Conservation (phyloP, 2,797 vertebrate species). For the Anabas testudineus region DNA sequence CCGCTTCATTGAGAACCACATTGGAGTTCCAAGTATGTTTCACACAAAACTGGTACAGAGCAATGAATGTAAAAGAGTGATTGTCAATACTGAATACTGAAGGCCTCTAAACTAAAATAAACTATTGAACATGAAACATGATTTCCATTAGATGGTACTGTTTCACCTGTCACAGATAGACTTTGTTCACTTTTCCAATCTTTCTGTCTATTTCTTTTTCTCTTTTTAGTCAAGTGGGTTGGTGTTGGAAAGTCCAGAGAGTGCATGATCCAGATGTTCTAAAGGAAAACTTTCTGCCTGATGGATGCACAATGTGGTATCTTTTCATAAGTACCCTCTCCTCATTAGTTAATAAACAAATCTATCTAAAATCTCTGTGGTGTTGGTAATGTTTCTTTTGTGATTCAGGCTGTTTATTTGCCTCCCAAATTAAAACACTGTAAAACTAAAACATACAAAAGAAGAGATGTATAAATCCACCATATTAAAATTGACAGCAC, state of each 20-base stretch:
- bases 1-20: conserved; percentile 97
- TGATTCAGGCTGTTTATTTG: too few species aligned
- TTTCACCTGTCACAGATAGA: not conserved
- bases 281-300: conserved; percentile 35
- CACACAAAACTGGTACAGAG: conserved; percentile 9
- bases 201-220: conserved; percentile 28
- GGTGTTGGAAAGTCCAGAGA: conserved; percentile 98
- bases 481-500: too few species aligned
- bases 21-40: conserved; percentile 93
- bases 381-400: conserved; percentile 25
- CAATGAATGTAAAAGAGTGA: not conserved
- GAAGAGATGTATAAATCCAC: too few species aligned
- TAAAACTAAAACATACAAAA: too few species aligned
- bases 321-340: conserved; percentile 27
- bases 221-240: conserved; percentile 94
- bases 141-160: conserved; percentile 28
- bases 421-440: too few species aligned
- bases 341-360: conserved; percentile 53
- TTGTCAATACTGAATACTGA: not conserved
- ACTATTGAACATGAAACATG: too few species aligned
- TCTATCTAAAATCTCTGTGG: conserved; percentile 22
- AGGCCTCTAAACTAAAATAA: conserved; percentile 16
- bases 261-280: conserved; percentile 99
- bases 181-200: not conserved
- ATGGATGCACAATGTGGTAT: conserved; percentile 46